Conservation (phyloP, 2,113 vertebrate genomes). For the Sinocyclocheilus anshuiensis region DNA sequence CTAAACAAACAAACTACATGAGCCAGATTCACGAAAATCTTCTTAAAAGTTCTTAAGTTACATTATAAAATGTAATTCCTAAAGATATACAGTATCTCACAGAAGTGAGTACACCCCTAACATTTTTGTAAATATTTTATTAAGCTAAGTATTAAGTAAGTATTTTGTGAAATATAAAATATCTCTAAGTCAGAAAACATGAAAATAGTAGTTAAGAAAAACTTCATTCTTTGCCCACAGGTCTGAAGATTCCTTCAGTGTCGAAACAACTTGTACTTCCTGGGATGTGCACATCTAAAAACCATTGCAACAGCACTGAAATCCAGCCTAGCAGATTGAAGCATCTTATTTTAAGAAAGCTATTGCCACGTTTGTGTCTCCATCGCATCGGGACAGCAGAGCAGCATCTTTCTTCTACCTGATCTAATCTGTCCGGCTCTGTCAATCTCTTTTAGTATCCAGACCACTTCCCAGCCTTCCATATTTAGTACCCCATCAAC, state of each 20-base stretch:
- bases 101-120: too few relatives aligned
- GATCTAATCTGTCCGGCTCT: constrained; percentile 17
- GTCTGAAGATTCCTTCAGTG: not conserved
- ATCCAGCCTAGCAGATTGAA: not conserved
- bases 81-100: too few relatives aligned
- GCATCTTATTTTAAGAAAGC: constrained; percentile 10
- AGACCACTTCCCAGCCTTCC: constrained; percentile 41
- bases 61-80: too few relatives aligned
- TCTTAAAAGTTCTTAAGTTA: too few relatives aligned
- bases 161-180: too few relatives aligned
- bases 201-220: not conserved
- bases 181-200: not conserved
- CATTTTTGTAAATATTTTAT: too few relatives aligned
- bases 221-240: not conserved
- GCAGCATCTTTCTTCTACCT: not conserved
- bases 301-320: not conserved
- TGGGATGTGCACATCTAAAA: not conserved
- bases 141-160: too few relatives aligned
- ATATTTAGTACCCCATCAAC: constrained; percentile 41
- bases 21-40: too few relatives aligned
- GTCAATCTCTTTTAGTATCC: constrained; percentile 34
- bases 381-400: not conserved
- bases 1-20: too few relatives aligned
- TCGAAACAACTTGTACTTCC: not conserved
- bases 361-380: not conserved